These are phyloP conservation scores for Cnemophilus loriae DNA, from an alignment of 2,113 vertebrate genomes.

Conservation along the genomic window DNA sequence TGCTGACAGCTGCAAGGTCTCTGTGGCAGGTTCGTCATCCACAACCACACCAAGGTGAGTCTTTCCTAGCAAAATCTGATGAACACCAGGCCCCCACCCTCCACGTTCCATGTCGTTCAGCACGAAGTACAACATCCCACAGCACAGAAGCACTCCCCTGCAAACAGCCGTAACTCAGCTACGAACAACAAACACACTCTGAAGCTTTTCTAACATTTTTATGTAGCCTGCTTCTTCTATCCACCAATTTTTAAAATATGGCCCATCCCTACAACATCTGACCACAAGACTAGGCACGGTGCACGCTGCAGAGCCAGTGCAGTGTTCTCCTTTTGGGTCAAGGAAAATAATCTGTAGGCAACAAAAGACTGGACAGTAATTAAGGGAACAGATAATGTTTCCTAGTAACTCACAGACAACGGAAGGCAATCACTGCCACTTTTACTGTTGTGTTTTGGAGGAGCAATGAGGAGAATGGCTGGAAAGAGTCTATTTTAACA, in stretches of 20 bases:
- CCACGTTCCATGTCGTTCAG: neutral
- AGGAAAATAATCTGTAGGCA: neutral
- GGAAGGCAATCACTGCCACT: neutral
- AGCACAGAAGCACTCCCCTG: neutral
- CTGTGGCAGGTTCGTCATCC: neutral
- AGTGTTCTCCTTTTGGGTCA: neutral
- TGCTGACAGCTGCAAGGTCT: neutral
- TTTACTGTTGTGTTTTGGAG: neutral
- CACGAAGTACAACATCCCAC: neutral
- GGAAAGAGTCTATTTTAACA: neutral
- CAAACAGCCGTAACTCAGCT: neutral
- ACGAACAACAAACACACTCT: neutral
- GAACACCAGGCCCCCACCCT: neutral
- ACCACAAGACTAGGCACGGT: neutral
- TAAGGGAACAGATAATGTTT: neutral
- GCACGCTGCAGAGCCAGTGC: accelerated
- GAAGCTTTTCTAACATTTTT: neutral
- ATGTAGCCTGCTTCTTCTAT: neutral
- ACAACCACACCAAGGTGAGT: neutral
- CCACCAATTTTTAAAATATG: neutral
- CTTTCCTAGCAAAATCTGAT: neutral
- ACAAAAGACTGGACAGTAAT: neutral
- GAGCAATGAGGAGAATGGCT: neutral
- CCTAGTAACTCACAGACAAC: neutral
- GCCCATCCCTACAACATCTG: neutral